phyloP scores from a whole-genome alignment of 2,797 vertebrate genomes.

The Hybognathus amarus region DNA sequence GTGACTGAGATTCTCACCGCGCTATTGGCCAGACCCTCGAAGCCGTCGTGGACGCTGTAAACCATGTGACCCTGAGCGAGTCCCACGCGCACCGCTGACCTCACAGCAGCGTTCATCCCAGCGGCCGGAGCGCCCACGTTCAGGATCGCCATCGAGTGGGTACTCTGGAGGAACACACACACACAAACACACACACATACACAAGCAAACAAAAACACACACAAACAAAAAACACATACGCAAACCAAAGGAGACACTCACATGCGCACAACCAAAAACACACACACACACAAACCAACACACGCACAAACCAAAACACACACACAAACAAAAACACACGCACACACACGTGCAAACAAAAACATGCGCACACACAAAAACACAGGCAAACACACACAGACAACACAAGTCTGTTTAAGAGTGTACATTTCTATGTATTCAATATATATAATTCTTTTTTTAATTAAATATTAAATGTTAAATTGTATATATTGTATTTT shows the following conservation, averaged over 20 bases:
- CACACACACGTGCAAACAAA: too few relatives aligned
- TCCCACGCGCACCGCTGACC: constrained; percentile 86
- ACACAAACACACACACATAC: not conserved
- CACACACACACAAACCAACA: not conserved
- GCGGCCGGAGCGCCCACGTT: constrained; percentile 93
- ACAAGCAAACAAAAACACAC: too few relatives aligned
- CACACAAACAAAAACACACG: not conserved
- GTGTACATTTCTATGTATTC: too few relatives aligned
- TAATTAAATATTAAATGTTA: too few relatives aligned
- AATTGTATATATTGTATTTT: too few relatives aligned
- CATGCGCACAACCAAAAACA: not conserved
- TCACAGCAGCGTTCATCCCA: constrained; percentile 91
- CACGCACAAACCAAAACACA: not conserved
- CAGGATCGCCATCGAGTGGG: constrained; percentile 87
- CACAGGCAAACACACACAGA: too few relatives aligned
- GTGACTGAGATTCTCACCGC: constrained; percentile 70
- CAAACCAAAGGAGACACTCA: not conserved
- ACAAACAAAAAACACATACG: not conserved
- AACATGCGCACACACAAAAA: too few relatives aligned
- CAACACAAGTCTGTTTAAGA: too few relatives aligned
- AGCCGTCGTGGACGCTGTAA: constrained; percentile 87
- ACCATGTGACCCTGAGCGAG: constrained; percentile 87
- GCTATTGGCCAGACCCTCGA: constrained; percentile 87
- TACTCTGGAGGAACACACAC: constrained; percentile 73
- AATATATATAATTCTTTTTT: too few relatives aligned